Percentiles rank a stretch among this genome's conserved stretches.
phyloP scores from a whole-genome alignment of 2,888 invertebrate genomes.

The Amphipoea lucens region DNA sequence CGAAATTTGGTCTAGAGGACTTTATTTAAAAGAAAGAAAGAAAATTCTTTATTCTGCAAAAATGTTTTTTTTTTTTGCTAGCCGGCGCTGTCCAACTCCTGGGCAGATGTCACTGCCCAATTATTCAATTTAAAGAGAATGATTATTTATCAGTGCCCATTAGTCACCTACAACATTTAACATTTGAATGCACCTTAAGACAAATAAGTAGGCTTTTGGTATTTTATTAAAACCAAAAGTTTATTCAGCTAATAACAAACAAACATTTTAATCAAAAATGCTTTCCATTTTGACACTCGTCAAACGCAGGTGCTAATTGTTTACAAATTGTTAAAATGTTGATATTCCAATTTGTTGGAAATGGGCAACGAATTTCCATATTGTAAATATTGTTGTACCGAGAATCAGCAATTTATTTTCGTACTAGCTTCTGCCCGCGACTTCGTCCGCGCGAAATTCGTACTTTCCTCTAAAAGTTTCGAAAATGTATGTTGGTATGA shows the following conservation, averaged over 20 bases:
- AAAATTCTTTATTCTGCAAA: too few relatives aligned
- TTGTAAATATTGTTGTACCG: slow-evolving; percentile 36
- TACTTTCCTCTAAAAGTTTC: too few relatives aligned
- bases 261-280: slow-evolving; percentile 21
- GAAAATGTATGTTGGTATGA: too few relatives aligned
- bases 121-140: not conserved
- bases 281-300: slow-evolving; percentile 36
- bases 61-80: too few relatives aligned
- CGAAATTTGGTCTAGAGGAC: not conserved
- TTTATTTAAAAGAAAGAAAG: too few relatives aligned
- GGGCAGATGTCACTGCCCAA: too few relatives aligned
- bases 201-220: not conserved
- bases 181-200: not conserved
- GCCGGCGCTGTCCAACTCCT: too few relatives aligned
- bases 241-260: not conserved
- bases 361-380: slow-evolving; percentile 48
- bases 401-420: slow-evolving; percentile 40
- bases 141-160: not conserved
- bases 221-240: not conserved
- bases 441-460: too few relatives aligned
- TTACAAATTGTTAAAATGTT: slow-evolving; percentile 50
- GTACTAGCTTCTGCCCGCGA: too few relatives aligned
- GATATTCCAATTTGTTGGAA: slow-evolving; percentile 32
- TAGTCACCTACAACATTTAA: not conserved
- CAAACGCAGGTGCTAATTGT: slow-evolving; percentile 54